These are phyloP conservation scores for Micoletzkya japonica DNA, from an alignment of 2,888 invertebrate species.

Conservation along the genomic window DNA sequence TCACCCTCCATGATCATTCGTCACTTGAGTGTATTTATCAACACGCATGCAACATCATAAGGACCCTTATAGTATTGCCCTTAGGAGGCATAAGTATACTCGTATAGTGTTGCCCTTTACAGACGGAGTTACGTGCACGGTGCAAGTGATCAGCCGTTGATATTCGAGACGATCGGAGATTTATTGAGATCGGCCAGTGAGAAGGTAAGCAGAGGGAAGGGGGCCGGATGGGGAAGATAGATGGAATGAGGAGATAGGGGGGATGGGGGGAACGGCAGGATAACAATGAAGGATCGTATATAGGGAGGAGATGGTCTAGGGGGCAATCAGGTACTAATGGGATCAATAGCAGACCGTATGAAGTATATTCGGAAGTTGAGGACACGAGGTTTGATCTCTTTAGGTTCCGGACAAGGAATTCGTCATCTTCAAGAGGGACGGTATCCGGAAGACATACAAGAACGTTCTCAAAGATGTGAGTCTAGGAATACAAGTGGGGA, in stretches of 20 bases:
- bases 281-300: too few relatives aligned
- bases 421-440: constrained; percentile 59
- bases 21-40: too few relatives aligned
- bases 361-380: too few relatives aligned
- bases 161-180: constrained; percentile 61
- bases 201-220: constrained; percentile 41
- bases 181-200: constrained; percentile 55
- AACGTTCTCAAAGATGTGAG: constrained; percentile 58
- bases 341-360: too few relatives aligned
- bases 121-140: constrained; percentile 60
- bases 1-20: too few relatives aligned
- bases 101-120: background rate
- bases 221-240: background rate
- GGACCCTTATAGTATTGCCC: too few relatives aligned
- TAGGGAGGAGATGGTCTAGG: too few relatives aligned
- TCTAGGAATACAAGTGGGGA: too few relatives aligned
- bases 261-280: background rate
- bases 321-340: too few relatives aligned
- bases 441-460: constrained; percentile 55
- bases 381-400: too few relatives aligned
- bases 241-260: background rate
- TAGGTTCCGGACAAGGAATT: constrained; percentile 59
- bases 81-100: background rate
- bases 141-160: constrained; percentile 46
- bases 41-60: too few relatives aligned